Conservation (phyloP, 2,888 invertebrate genomes). For the Eupeodes luniger region DNA sequence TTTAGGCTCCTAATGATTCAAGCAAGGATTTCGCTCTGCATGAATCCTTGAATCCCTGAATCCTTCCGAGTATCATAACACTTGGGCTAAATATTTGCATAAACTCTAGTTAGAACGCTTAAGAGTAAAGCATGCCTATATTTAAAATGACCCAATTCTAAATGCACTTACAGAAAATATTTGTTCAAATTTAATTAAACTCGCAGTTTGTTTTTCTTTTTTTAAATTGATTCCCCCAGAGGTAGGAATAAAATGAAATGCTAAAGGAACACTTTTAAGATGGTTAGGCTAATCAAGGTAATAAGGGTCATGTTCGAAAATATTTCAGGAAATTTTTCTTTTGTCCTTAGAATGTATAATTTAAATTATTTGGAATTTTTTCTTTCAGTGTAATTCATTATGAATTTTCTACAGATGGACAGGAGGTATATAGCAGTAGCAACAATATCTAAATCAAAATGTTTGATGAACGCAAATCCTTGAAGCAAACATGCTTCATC, state of each 20-base stretch:
- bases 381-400: conserved; percentile 19
- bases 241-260: no score
- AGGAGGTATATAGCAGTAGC: background rate
- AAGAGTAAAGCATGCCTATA: conserved; percentile 8
- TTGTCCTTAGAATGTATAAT: no score
- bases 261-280: no score
- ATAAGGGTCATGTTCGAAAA: no score
- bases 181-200: no score
- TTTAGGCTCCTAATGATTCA: conserved; percentile 67
- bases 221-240: background rate
- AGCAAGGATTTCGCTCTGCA: conserved; percentile 23
- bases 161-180: conserved; percentile 3
- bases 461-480: conserved; percentile 75
- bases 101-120: conserved; percentile 48
- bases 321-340: no score
- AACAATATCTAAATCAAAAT: conserved; percentile 75
- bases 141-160: conserved; percentile 60
- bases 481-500: conserved; percentile 71
- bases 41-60: conserved; percentile 40
- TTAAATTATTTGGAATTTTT: background rate
- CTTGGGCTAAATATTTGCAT: conserved; percentile 73
- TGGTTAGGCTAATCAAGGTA: no score
- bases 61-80: conserved; percentile 63
- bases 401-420: conserved; percentile 48
- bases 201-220: background rate